phyloP scores from a whole-genome alignment of 1,140 invertebrate genomes.

The Pseudomyrmex dendroicus region DNA sequence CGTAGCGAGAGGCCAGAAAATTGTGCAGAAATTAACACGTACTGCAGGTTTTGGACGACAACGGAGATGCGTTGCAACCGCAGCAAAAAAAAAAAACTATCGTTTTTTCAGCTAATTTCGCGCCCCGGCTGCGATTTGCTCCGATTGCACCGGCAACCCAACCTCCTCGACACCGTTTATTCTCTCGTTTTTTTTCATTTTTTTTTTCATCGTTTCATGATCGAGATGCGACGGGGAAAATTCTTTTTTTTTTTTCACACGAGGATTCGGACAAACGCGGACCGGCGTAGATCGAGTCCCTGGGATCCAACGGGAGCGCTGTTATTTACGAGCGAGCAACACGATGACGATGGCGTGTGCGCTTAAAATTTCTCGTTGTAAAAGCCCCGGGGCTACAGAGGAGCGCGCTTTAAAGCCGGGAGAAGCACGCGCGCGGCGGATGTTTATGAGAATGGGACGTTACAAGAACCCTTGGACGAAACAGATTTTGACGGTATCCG shows the following conservation, averaged over 20 bases:
- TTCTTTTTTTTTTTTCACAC: neutral
- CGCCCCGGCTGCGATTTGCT: slow-evolving; percentile 25
- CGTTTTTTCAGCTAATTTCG: slow-evolving; percentile 55
- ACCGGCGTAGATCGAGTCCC: slow-evolving; percentile 34
- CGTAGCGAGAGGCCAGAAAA: neutral
- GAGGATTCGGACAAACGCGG: slow-evolving; percentile 23
- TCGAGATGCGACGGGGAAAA: slow-evolving; percentile 22
- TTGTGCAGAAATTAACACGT: slow-evolving; percentile 54
- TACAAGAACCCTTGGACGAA: neutral
- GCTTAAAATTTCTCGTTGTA: slow-evolving; percentile 57
- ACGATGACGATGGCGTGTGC: slow-evolving; percentile 10
- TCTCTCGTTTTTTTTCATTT: slow-evolving; percentile 16
- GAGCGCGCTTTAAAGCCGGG: slow-evolving; percentile 16
- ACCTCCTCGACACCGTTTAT: slow-evolving; percentile 10
- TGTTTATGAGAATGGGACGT: slow-evolving; percentile 29
- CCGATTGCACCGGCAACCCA: slow-evolving; percentile 1
- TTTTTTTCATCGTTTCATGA: slow-evolving; percentile 29
- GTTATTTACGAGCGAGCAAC: slow-evolving; percentile 59
- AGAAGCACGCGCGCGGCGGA: neutral
- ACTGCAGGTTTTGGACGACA: slow-evolving; percentile 7
- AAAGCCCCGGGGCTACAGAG: slow-evolving; percentile 7
- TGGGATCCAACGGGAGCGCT: slow-evolving; percentile 11
- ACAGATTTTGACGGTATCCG: slow-evolving; percentile 30
- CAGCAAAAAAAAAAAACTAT: slow-evolving; percentile 29
- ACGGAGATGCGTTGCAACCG: slow-evolving; percentile 6